Evolutionary conservation across 2,888 invertebrate species (phyloP).

Genomic region (Leuctra nigra): DNA sequence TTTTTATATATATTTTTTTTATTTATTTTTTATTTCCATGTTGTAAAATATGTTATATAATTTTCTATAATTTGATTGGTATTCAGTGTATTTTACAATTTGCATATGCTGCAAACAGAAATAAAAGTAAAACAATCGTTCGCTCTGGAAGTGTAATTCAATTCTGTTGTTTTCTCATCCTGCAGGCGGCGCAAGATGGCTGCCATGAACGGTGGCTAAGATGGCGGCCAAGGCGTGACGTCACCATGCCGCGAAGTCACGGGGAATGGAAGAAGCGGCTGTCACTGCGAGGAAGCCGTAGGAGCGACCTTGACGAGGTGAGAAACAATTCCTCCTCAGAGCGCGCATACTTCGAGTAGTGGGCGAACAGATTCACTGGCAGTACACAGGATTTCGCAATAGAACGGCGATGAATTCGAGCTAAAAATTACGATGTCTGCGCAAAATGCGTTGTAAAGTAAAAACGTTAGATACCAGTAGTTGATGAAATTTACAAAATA

Average conservation of each 20-base stretch:
- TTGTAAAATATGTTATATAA: too few relatives aligned
- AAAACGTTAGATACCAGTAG: neutral
- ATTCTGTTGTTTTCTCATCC: too few relatives aligned
- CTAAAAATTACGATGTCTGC: neutral
- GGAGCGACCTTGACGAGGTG: slow-evolving; percentile 33
- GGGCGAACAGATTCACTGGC: neutral
- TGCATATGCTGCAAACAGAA: too few relatives aligned
- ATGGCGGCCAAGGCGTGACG: neutral
- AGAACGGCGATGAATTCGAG: neutral
- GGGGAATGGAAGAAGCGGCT: slow-evolving; percentile 60
- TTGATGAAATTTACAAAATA: too few relatives aligned
- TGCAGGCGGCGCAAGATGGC: neutral
- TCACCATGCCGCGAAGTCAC: slow-evolving; percentile 22
- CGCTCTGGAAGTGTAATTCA: too few relatives aligned
- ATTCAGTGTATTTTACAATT: too few relatives aligned
- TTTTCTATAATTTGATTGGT: too few relatives aligned
- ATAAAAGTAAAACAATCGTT: too few relatives aligned
- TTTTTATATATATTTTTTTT: too few relatives aligned
- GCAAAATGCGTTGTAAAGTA: neutral
- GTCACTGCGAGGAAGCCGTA: slow-evolving; percentile 63
- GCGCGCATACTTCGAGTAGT: neutral
- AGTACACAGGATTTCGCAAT: too few relatives aligned
- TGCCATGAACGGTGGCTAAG: neutral
- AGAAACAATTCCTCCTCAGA: too few relatives aligned
- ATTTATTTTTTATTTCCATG: too few relatives aligned